phyloP scores from a whole-genome alignment of 2,797 vertebrate genomes.

The Pelochelys cantorii region DNA sequence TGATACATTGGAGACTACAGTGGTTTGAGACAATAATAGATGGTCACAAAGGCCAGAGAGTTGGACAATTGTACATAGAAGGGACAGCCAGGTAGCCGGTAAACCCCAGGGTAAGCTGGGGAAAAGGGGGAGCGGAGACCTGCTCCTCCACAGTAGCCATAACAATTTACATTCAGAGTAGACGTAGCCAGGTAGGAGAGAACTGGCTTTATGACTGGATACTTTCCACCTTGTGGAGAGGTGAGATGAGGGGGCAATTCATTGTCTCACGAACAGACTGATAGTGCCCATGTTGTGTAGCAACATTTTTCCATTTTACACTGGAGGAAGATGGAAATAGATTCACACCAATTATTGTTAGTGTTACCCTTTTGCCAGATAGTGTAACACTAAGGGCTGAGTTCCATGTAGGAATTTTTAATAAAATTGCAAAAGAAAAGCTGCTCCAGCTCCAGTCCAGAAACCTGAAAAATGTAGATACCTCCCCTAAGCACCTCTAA shows the following conservation, averaged over 20 bases:
- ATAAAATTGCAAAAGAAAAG: neutral
- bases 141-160: neutral
- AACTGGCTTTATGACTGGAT: neutral
- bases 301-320: neutral
- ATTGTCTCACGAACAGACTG: neutral
- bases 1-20: too few species aligned
- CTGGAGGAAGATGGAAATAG: neutral
- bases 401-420: neutral
- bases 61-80: too few species aligned
- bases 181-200: neutral
- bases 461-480: neutral
- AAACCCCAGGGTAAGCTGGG: too few species aligned
- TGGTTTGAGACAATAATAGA: too few species aligned
- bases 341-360: neutral
- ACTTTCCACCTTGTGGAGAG: neutral
- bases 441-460: neutral
- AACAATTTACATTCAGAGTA: neutral
- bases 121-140: too few species aligned
- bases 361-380: neutral
- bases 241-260: neutral
- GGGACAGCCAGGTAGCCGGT: too few species aligned
- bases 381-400: neutral
- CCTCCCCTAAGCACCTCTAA: neutral
- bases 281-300: neutral
- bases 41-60: too few species aligned